These are phyloP conservation scores for Taenaris catops DNA, from an alignment of 2,888 invertebrate species.

Conservation along the genomic window DNA sequence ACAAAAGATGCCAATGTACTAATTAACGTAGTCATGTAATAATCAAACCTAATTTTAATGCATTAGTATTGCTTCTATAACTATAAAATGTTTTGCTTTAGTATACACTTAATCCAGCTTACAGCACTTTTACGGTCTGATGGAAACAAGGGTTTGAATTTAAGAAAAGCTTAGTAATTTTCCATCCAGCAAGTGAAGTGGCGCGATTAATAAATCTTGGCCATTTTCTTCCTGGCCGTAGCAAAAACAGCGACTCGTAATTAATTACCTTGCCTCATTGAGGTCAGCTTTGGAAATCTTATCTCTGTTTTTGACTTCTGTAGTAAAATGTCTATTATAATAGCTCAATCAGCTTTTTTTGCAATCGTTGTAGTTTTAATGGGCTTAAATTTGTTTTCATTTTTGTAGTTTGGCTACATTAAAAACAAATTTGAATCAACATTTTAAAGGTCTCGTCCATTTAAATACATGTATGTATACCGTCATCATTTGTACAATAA, in stretches of 20 bases:
- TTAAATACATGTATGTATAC: too few species aligned
- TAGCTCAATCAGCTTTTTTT: slow-evolving; percentile 3
- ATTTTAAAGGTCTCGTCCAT: too few species aligned
- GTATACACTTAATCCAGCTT: slow-evolving; percentile 19
- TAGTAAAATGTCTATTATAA: slow-evolving; percentile 23
- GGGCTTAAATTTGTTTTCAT: too few species aligned
- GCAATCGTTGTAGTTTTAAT: too few species aligned
- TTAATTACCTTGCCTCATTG: slow-evolving; percentile 61
- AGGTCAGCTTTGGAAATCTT: slow-evolving; percentile 58
- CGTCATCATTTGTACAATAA: too few species aligned
- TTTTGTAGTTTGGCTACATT: too few species aligned
- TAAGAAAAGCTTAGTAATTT: slow-evolving; percentile 26
- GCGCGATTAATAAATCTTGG: slow-evolving; percentile 66
- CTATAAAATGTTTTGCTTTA: too few species aligned
- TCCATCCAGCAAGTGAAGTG: slow-evolving; percentile 41
- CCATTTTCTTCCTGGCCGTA: slow-evolving; percentile 42
- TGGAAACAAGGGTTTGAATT: slow-evolving; percentile 24
- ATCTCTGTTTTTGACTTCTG: slow-evolving; percentile 69
- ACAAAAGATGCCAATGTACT: too few species aligned
- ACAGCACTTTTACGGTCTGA: slow-evolving; percentile 17
- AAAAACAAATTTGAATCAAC: too few species aligned
- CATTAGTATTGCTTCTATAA: too few species aligned
- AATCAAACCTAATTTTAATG: too few species aligned
- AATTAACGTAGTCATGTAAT: too few species aligned
- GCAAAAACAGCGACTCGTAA: slow-evolving; percentile 68